Base-by-base conservation (phyloP, 1,140 invertebrate genomes). In the Drosophila athabasca region DNA sequence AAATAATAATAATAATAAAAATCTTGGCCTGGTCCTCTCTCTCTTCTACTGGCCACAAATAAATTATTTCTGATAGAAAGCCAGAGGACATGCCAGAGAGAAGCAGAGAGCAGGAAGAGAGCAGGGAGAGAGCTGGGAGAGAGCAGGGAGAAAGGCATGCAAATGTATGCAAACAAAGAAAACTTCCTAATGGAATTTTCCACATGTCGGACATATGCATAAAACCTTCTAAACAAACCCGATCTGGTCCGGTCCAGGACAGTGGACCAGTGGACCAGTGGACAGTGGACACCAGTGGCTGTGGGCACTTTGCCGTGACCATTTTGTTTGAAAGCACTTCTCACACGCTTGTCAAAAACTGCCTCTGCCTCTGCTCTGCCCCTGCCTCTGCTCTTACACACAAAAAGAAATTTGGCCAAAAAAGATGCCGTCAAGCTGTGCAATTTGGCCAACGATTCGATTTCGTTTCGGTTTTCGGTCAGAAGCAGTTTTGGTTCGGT, bases 151-250 rank as follows among this genome's bases (percentile, higher is more conserved):
- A 48, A 51, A 55, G 69, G 61, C 69, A 85, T 85, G 82, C 82
- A 85, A 85, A 85, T 85, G 82, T 85, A 85, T 85, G 82, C 82
- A 85, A 85, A 85, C 82, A 85, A 82, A 87, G 83, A 82, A 82
- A 85, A 85, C 82, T 85, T 85, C 78, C 78, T 85, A 85, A 85
- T 85, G 82, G 82, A 85, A 87, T 87, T 85, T 85, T 85, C 79
- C 83, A 82, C 82, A 85, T 85, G 82, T 82, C 83, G 69, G 69
- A 85, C 82, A 85, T 85, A 85, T 85, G 82, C 82, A 88, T 87
- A 87, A 87, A 82, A 88, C 78, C 83, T 78, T 87, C 83, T 78
- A 82, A 82, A 61, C 69, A 85, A 85, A 82, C 78, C 72, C 53
- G 22, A 26, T 59, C 11, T 5, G 3, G 41, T 59, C 11, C 11